Percentiles rank a stretch among this genome's conserved stretches.
Conservation (phyloP, 2,113 vertebrate species). For the Callithrix jacchus region DNA sequence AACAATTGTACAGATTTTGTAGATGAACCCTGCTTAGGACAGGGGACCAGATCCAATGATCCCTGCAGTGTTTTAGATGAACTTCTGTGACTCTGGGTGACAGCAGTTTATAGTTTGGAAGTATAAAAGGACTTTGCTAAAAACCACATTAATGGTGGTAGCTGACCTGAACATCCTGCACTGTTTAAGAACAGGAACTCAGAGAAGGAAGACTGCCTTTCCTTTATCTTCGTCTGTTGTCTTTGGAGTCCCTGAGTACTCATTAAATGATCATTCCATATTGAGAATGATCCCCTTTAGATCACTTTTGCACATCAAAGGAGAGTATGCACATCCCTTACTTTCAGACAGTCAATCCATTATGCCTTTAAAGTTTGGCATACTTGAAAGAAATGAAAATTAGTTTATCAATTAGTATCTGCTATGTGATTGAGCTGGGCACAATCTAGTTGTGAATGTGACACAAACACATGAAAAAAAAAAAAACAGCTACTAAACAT, state of each 20-base stretch:
- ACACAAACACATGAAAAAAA: not conserved
- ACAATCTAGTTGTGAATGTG: not conserved
- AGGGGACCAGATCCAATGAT: not conserved
- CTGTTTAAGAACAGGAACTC: not conserved
- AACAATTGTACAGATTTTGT: not conserved
- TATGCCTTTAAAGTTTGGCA: not conserved
- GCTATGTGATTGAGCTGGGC: not conserved
- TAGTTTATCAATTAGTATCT: not conserved
- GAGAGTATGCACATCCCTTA: not conserved
- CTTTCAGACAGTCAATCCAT: not conserved
- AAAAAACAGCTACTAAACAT: not conserved
- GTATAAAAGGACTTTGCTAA: not conserved
- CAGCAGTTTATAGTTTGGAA: not conserved
- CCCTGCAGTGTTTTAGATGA: not conserved
- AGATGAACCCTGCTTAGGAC: not conserved
- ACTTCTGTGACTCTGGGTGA: not conserved
- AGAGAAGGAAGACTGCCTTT: not conserved
- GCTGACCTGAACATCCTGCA: not conserved
- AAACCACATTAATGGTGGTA: not conserved
- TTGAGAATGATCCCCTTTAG: not conserved
- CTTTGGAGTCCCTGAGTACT: not conserved
- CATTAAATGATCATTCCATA: not conserved
- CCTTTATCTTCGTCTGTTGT: not conserved
- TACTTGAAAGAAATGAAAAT: not conserved
- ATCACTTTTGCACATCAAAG: not conserved